Evolutionary conservation across 2,797 vertebrate species (phyloP), one percentile per base, ranked within the genome.

Genomic region (Bradypus variegatus): DNA sequence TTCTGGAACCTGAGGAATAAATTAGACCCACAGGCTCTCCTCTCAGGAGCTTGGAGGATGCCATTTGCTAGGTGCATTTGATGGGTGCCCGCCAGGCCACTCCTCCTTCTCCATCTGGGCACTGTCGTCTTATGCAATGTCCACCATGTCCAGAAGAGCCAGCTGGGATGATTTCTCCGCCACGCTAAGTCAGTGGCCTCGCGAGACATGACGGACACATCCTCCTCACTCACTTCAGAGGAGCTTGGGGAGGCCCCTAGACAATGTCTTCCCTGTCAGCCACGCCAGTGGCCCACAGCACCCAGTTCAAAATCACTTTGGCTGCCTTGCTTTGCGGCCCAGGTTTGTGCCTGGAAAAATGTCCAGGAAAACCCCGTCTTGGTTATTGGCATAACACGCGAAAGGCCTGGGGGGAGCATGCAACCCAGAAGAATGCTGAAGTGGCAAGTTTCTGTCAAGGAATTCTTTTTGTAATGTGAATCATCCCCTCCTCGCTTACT

Each of bases 401-500:
- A 62, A 65, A 65, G 84, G 93, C 91, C 93, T 9, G 48, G 64
- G 86, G 93, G 90, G 25, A 80, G 62, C 33, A 1, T 31, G 72
- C 29, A 7, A 5, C 9, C 48, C 13, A 2, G n/a, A 82, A 21
- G 90, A 93, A 84, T 53, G 94, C 94, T 93, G 94, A 92, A 27
- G 85, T 8, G 65, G 87, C 81, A 29, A 31, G 82, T 94, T 94
- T 86, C 81, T 50, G 31, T 79, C 83, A 41, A 80, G 79, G 81
- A 78, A 80, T 76, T 41, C 78, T 48, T 60, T 90, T 12, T 36
- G 76, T 11, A 6, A 45, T 0, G 9, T 95, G 96, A 96, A 23
- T 95, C 94, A 91, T 81, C 78, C 18, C 76, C 83, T 65, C 67
- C 87, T 90, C 88, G 93, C n/a, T 0, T n/a, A 33, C 72, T 53